phyloP scores from a whole-genome alignment of 1,140 invertebrate genomes.

The Diorhabda elongata region DNA sequence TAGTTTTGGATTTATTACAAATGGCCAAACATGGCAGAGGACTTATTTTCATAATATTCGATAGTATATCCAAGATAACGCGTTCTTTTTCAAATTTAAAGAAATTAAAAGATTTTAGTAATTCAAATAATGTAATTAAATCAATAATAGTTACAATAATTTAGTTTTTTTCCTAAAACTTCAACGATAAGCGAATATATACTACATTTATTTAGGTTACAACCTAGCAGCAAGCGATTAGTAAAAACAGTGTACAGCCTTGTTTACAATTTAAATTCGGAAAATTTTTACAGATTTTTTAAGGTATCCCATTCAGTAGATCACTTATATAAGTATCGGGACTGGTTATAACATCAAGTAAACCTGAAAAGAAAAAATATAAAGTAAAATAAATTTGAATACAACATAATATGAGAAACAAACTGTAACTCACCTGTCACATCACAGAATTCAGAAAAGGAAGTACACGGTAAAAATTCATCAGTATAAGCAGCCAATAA shows the following conservation, averaged over 20 bases:
- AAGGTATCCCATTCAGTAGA: slow-evolving; percentile 47
- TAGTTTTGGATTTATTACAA: too few species aligned
- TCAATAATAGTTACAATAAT: slow-evolving; percentile 24
- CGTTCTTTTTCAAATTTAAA: not conserved
- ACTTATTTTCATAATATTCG: not conserved
- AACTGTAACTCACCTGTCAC: slow-evolving; percentile 61
- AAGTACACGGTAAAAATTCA: slow-evolving; percentile 84
- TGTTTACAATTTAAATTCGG: slow-evolving; percentile 13
- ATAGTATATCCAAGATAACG: not conserved
- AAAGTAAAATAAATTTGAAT: slow-evolving; percentile 12
- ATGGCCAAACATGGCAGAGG: too few species aligned
- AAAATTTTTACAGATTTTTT: slow-evolving; percentile 12
- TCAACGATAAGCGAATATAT: slow-evolving; percentile 19
- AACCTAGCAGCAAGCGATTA: slow-evolving; percentile 24
- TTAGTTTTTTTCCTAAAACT: slow-evolving; percentile 25
- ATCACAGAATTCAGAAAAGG: slow-evolving; percentile 88
- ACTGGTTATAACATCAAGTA: slow-evolving; percentile 59
- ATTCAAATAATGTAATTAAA: slow-evolving; percentile 25
- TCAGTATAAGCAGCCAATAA: slow-evolving; percentile 79
- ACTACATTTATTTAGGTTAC: slow-evolving; percentile 18
- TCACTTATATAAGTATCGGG: slow-evolving; percentile 58
- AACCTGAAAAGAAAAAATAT: slow-evolving; percentile 51
- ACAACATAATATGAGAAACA: slow-evolving; percentile 13
- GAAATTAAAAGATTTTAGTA: not conserved
- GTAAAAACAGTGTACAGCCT: slow-evolving; percentile 23